Evolutionary conservation across 2,797 vertebrate genomes (phyloP).

Genomic region (Amphiprion clarkii): DNA sequence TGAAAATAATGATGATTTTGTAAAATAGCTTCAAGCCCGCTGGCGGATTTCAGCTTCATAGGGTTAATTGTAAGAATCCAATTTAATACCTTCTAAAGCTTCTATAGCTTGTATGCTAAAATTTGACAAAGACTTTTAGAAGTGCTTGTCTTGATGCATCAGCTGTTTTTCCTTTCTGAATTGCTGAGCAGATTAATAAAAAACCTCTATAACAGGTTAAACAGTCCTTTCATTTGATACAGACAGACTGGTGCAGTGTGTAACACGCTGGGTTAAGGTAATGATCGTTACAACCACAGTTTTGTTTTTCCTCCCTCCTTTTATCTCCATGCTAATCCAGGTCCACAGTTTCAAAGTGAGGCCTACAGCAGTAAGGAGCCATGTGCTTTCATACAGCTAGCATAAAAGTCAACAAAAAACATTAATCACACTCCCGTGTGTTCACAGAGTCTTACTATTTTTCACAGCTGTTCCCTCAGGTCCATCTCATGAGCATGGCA

Average conservation of each 20-base stretch:
- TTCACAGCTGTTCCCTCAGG: constrained; percentile 43
- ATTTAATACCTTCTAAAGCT: too few relatives aligned
- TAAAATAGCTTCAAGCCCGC: too few relatives aligned
- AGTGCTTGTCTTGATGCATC: too few relatives aligned
- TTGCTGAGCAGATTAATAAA: not conserved
- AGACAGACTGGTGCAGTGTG: not conserved
- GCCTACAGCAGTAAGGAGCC: constrained; percentile 55
- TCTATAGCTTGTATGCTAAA: too few relatives aligned
- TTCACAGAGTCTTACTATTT: constrained; percentile 41
- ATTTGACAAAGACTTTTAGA: too few relatives aligned
- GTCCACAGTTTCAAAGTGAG: constrained; percentile 58
- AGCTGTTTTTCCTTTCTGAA: too few relatives aligned
- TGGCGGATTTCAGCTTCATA: too few relatives aligned
- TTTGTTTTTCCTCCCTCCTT: constrained; percentile 37
- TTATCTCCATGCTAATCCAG: constrained; percentile 44
- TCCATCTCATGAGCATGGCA: constrained; percentile 36
- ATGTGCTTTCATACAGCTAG: constrained; percentile 35
- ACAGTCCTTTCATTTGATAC: not conserved
- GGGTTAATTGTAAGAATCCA: too few relatives aligned
- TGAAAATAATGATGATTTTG: too few relatives aligned
- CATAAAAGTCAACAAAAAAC: constrained; percentile 59
- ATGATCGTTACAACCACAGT: not conserved
- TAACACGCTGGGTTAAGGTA: not conserved
- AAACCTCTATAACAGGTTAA: not conserved
- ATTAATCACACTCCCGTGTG: constrained; percentile 61